A percentile compares a stretch with the other conserved stretches of the same genome.
Conservation (phyloP, 2,113 vertebrate genomes). For the Microtus pennsylvanicus region DNA sequence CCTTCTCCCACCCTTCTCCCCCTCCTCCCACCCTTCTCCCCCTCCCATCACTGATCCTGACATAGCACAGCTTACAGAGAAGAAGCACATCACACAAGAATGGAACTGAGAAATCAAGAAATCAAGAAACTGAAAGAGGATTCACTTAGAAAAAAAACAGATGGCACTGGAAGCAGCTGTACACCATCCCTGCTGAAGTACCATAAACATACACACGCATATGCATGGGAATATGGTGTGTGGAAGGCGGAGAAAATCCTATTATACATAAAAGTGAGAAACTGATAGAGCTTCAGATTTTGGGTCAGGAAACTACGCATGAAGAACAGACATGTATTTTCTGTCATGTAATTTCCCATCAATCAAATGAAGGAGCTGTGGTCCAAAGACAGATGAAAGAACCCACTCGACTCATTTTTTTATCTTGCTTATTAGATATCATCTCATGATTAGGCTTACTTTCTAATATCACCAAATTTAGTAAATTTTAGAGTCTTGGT, state of each 20-base stretch:
- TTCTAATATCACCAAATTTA: neutral
- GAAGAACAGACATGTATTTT: neutral
- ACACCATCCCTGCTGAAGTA: slow-evolving; percentile 46
- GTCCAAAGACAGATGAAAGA: neutral
- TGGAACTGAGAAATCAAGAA: slow-evolving; percentile 55
- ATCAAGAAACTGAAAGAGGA: slow-evolving; percentile 49
- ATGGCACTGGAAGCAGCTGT: slow-evolving; percentile 68
- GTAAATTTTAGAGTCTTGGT: neutral
- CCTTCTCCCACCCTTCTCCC: too few relatives aligned
- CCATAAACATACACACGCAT: slow-evolving; percentile 44
- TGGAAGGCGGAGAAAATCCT: neutral
- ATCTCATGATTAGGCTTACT: neutral
- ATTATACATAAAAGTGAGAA: slow-evolving; percentile 40
- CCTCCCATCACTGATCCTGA: neutral
- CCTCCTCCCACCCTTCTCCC: too few relatives aligned
- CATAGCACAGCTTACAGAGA: neutral
- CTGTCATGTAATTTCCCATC: neutral
- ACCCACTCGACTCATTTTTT: neutral
- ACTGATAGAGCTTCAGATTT: neutral
- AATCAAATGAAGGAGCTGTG: neutral
- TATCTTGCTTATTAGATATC: neutral
- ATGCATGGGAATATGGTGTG: neutral
- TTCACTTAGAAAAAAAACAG: slow-evolving; percentile 58
- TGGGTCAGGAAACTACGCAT: neutral
- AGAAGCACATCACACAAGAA: slow-evolving; percentile 22